phyloP scores from a whole-genome alignment of 2,888 invertebrate genomes.

The Auanema sp. region DNA sequence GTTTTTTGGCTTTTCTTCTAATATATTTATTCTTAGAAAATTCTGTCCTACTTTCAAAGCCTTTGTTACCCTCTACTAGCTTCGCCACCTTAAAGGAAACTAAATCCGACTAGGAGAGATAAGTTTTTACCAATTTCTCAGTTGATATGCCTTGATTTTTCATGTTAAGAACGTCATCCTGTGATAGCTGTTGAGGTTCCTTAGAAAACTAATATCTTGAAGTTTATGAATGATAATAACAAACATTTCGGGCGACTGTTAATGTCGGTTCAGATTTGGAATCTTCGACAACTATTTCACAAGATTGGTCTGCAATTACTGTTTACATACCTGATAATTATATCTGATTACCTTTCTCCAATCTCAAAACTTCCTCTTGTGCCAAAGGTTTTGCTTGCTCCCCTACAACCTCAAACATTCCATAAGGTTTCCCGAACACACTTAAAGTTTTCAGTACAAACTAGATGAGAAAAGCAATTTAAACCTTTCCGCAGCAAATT shows the following conservation, averaged over 20 bases:
- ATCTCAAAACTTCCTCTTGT: constrained; percentile 11
- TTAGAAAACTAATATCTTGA: no score
- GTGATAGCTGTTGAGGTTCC: constrained; percentile 40
- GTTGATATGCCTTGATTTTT: constrained; percentile 42
- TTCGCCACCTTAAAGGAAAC: constrained; percentile 41
- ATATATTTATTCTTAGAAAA: constrained; percentile 54
- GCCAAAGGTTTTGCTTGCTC: constrained; percentile 25
- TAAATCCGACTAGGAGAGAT: background rate
- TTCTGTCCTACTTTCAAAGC: constrained; percentile 47
- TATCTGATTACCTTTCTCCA: background rate
- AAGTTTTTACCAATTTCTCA: constrained; percentile 26
- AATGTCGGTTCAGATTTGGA: background rate
- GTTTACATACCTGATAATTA: background rate
- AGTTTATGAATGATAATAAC: no score
- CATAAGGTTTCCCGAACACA: constrained; percentile 52
- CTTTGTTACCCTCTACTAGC: constrained; percentile 52
- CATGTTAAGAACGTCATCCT: constrained; percentile 46
- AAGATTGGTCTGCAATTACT: background rate
- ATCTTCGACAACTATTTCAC: constrained; percentile 6
- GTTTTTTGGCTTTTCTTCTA: constrained; percentile 84
- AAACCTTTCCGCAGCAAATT: constrained; percentile 43
- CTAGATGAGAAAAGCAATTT: constrained; percentile 4
- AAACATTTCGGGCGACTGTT: constrained; percentile 1
- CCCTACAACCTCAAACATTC: constrained; percentile 52
- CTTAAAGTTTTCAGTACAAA: constrained; percentile 28